Base-by-base conservation (phyloP, 1,140 invertebrate species). In the Trachymyrmex septentrionalis region DNA sequence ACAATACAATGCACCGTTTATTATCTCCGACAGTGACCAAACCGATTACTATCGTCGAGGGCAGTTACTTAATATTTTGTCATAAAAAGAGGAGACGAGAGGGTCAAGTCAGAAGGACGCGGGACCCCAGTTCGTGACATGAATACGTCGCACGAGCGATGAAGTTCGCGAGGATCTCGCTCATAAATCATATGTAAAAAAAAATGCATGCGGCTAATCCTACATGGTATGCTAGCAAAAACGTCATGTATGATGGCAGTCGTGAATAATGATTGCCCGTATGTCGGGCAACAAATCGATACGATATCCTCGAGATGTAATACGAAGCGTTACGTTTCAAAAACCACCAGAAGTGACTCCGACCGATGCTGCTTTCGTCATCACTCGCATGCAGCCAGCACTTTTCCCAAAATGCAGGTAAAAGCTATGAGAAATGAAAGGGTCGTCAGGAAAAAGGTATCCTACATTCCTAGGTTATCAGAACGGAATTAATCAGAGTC, bases 141-240 rank as follows among this genome's bases (percentile, higher is more conserved):
- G 73, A 82, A 90, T 90, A 89, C 48, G 78, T 87, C 81, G 82
- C 44, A 27, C 69, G 19, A 63, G 48, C 61, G 76, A 87, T 76
- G 67, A 87, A 87, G 44, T 88, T 88, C 87, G 88, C 88, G 71
- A 82, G 71, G 64, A 87, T 78, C 86, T 78, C 69, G 71, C 50
- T 84, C 86, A 82, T 90, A 90, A 90, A 90, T 90, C 88, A 90
- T 86, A 90, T 16, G 61, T 19, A 55, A 87, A 89, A 89, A 89
- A 38, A 85, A 89, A 90, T 81, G 57, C 69, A 87, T 71, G 78
- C 69, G 50, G 66, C 75, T 77, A 78, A 85, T 80, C 77, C 67
- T 69, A 73, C 50, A 66, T 78, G 89, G 73, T 86, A 85, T 84
- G 66, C 75, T 89, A 87, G 88, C 88, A 57, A 90, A 78, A 90